These are phyloP conservation scores for Lapara coniferarum DNA, from an alignment of 2,888 invertebrate species.

Conservation along the genomic window DNA sequence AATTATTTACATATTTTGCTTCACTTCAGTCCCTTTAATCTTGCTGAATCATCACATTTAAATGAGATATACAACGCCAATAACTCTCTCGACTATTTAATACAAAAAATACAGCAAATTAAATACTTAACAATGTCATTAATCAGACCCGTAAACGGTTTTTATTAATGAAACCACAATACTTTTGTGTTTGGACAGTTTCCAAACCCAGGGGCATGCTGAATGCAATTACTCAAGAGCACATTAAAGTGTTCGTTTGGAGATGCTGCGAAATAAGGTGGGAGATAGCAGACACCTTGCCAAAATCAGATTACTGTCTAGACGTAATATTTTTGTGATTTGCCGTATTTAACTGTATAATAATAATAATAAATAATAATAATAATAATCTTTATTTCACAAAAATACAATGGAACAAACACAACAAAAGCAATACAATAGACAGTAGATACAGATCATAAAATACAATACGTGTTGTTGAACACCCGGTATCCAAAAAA, in stretches of 20 bases:
- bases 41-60: not conserved
- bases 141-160: constrained; percentile 7
- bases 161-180: constrained; percentile 9
- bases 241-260: not conserved
- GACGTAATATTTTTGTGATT: not conserved
- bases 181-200: not conserved
- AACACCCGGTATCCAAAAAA: no score
- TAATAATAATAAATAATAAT: no score
- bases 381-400: no score
- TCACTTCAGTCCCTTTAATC: constrained; percentile 3
- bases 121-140: constrained; percentile 5
- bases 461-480: no score
- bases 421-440: no score
- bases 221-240: not conserved
- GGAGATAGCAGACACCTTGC: not conserved
- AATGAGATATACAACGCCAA: not conserved
- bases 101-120: constrained; percentile 11
- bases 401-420: no score
- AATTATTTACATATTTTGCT: not conserved
- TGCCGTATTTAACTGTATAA: not conserved
- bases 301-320: not conserved
- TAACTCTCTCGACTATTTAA: constrained; percentile 5
- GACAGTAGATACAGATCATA: no score
- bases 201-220: not conserved
- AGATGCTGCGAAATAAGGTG: not conserved